phyloP scores from a whole-genome alignment of 2,113 vertebrate genomes.

The Burhinus bistriatus region DNA sequence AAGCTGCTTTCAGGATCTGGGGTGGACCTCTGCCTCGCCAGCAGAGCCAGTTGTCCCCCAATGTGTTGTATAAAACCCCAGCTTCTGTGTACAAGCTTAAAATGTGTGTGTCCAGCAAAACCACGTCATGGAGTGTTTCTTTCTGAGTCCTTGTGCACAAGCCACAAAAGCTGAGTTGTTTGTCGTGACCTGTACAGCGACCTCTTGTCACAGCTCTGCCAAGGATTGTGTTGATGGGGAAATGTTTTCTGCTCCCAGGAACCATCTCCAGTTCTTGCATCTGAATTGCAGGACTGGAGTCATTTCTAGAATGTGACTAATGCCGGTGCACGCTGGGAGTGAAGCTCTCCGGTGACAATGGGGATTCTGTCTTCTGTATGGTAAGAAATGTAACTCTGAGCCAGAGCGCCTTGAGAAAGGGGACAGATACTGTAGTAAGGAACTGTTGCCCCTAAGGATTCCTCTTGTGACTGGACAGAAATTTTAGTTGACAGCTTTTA shows the following conservation, averaged over 20 bases:
- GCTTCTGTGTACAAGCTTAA: neutral
- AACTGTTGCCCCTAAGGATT: neutral
- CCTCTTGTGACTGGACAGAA: neutral
- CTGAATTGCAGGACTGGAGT: neutral
- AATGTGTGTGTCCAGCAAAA: neutral
- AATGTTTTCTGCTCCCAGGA: neutral
- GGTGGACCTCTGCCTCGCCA: too few relatives aligned
- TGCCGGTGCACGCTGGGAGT: neutral
- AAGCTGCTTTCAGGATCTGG: neutral
- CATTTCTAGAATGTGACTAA: neutral
- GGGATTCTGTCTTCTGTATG: neutral
- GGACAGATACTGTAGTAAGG: neutral
- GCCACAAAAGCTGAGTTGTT: neutral
- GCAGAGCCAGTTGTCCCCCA: neutral
- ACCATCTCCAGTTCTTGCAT: neutral
- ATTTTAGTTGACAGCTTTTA: neutral
- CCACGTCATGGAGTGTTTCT: too few relatives aligned
- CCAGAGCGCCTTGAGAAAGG: neutral
- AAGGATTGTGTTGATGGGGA: neutral
- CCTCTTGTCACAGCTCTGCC: neutral
- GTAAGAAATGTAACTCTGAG: neutral
- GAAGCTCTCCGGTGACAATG: neutral
- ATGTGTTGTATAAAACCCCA: accelerated
- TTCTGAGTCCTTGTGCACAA: neutral
- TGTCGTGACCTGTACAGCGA: neutral